Base-by-base conservation (phyloP, 2,797 vertebrate genomes). In the Saxicola maurus region DNA sequence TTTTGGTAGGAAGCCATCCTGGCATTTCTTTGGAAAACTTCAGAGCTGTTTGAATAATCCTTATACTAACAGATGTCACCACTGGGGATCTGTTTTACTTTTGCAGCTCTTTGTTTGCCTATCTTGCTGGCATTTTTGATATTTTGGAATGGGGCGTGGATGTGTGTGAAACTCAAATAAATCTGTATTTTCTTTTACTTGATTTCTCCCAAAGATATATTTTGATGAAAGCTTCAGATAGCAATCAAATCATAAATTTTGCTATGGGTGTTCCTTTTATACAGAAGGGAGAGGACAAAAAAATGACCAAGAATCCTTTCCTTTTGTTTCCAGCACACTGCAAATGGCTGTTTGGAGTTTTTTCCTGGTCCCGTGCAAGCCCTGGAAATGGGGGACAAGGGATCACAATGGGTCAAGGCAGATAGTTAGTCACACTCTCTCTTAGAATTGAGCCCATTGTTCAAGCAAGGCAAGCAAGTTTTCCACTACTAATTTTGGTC, bases 1-100 rank as follows among this genome's bases (percentile, higher is more conserved):
- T 91, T 86, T 93, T 91, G 56, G 89, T 91, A 60, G 74, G 67
- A 87, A 84, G 85, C 33, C 79, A 82, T 84, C 35, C 52, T 84
- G 83, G 60, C 59, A 62, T 57, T 86, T 94, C 65, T 82, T 78
- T 66, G 80, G 85, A 89, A 89, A 90, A 90, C 84, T 87, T 27
- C 13, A 49, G 79, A 86, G 60, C 73, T 87, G 89, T 94, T 91
- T 92, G 74, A 87, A 91, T 57, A 90, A 82, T 85, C 55, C 59
- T 81, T 90, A 81, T 18, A 55, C 74, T 93, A 93, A 93, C 73
- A 94, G 90, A 87, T 91, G 79, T 90, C 80, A 89, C 93, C 73
- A 27, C 77, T 89, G 79, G 84, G 82, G 90, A 84, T 82, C 83
- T 93, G 75, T 59, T 90, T 94, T 78, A 72, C 79, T 94, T 93